Evolutionary conservation across 1,140 invertebrate genomes (phyloP), one percentile per base, ranked within the genome.

Genomic region (Uloborus diversus): DNA sequence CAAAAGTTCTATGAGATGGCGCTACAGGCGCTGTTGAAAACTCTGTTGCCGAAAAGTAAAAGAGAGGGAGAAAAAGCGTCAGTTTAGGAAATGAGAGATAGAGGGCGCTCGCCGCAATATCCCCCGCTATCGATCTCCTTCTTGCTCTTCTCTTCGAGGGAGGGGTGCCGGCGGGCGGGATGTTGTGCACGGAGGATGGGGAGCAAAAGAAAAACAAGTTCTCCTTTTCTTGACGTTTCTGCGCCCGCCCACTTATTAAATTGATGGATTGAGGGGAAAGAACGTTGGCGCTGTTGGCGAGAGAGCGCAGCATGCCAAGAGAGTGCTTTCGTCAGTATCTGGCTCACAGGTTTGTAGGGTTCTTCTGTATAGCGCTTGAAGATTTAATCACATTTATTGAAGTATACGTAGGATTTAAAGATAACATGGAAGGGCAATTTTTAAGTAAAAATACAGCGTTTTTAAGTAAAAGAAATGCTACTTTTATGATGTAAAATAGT

Each of bases 171-270:
- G 47, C 25, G 65, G 53, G 47, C 23, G 42, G 32, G 51, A 13
- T 17, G 37, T 17, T 42, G 33, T 30, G 33, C 23, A 57, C 17
- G 20, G 68, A 70, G 33, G 70, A 30, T 27, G 73, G 30, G 49
- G 73, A 65, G 49, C 32, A 76, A 65, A 65, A 76, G 47, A 76
- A 76, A 76, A 76, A 65, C 57, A n/a, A n/a, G n/a, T 47, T 65
- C 47, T 75, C 53, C 32, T 75, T 76, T 76, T 76, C 73, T 76
- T 76, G 61, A 64, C 73, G 49, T 65, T 65, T 64, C 37, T 13
- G 47, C 32, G 37, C 73, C 73, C 73, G 42, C 73, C 62, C 28
- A 62, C 70, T 75, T 62, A 70, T 70, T 70, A 56, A 51, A 70
- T 62, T 47, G 70, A 62, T 47, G 33, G 28, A 75, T 25, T 14